phyloP scores from a whole-genome alignment of 2,113 vertebrate species.

The Caranx melampygus region DNA sequence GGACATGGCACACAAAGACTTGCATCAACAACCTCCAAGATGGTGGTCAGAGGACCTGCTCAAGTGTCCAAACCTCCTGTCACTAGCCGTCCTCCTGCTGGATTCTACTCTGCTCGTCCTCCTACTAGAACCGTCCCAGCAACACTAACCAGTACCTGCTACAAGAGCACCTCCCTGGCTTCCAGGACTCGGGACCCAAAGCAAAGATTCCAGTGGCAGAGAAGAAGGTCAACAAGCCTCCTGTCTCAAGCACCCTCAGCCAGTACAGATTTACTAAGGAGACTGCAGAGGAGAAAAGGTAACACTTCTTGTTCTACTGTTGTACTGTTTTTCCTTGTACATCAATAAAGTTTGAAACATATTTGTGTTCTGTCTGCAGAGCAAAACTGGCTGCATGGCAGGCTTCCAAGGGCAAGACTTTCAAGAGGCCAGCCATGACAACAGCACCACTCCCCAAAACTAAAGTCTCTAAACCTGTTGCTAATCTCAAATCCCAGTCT shows the following conservation, averaged over 20 bases:
- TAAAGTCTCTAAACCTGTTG: constrained; percentile 41
- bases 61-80: constrained; percentile 44
- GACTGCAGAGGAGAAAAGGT: constrained; percentile 87
- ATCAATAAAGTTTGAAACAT: background rate
- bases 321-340: rapidly evolving
- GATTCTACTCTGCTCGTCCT: constrained; percentile 20
- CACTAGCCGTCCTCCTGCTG: constrained; percentile 10
- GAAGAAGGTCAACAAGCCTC: constrained; percentile 70
- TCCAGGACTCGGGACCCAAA: constrained; percentile 43
- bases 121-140: constrained; percentile 28
- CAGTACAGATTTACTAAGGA: constrained; percentile 75
- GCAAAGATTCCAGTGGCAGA: constrained; percentile 64
- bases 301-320: background rate
- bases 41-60: constrained; percentile 23
- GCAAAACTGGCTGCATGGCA: constrained; percentile 87
- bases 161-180: constrained; percentile 48
- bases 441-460: constrained; percentile 25
- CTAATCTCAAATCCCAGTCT: constrained; percentile 10
- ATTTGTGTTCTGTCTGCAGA: constrained; percentile 71
- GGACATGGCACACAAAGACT: constrained; percentile 23
- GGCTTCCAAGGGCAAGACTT: constrained; percentile 84
- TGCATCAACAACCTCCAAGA: constrained; percentile 50
- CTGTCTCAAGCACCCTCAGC: constrained; percentile 67
- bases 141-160: constrained; percentile 12
- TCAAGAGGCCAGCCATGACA: constrained; percentile 83